Conservation (phyloP, 1,140 invertebrate genomes). For the Bombus sylvicola region DNA sequence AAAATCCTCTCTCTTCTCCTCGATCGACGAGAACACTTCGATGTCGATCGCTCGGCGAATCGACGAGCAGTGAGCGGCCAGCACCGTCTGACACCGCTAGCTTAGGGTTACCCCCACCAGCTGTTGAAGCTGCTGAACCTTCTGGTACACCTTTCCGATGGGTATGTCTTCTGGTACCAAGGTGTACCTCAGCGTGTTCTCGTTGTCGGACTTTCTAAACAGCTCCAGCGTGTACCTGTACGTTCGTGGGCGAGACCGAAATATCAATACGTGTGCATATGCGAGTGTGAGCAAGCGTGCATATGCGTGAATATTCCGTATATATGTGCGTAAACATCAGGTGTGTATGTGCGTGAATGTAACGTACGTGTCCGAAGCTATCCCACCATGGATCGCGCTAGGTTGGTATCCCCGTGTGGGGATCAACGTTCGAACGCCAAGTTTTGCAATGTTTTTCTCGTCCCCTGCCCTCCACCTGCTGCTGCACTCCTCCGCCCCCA, state of each 20-base stretch:
- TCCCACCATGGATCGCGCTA: not conserved
- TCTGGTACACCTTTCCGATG: constrained; percentile 51
- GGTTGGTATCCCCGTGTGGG: not conserved
- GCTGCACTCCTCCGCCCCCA: not conserved
- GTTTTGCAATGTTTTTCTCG: constrained; percentile 36
- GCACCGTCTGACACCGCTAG: constrained; percentile 75
- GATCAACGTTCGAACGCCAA: constrained; percentile 19
- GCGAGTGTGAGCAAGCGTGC: not conserved
- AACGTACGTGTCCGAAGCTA: not conserved
- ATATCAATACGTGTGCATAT: not conserved
- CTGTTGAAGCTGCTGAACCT: constrained; percentile 44
- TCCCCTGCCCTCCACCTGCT: not conserved
- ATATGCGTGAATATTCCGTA: not conserved
- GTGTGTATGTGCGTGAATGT: not conserved
- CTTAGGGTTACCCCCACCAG: constrained; percentile 74
- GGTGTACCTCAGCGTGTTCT: constrained; percentile 59
- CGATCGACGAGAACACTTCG: constrained; percentile 40
- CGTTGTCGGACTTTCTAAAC: constrained; percentile 67
- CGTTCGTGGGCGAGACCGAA: constrained; percentile 24
- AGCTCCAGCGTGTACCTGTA: constrained; percentile 4
- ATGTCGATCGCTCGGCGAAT: constrained; percentile 75
- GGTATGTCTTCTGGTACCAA: constrained; percentile 62
- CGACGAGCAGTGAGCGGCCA: constrained; percentile 78
- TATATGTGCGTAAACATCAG: too few relatives aligned
- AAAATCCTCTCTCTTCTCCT: constrained; percentile 41